Conservation (phyloP, 2,888 invertebrate species). For the Opisthograptis luteolata region DNA sequence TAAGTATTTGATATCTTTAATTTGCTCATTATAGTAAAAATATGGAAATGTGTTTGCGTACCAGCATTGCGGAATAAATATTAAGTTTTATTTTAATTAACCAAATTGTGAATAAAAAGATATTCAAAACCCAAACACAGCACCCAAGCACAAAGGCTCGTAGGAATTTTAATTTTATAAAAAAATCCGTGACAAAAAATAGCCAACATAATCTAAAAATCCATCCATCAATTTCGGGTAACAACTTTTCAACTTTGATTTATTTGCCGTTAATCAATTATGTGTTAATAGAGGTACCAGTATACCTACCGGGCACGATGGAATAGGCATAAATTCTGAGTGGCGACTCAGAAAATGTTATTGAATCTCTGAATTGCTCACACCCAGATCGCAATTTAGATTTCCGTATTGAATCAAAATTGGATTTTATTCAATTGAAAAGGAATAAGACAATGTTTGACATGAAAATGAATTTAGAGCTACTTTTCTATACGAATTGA, state of each 20-base stretch:
- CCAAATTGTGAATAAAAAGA: too few species aligned
- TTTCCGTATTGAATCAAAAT: slow-evolving; percentile 8
- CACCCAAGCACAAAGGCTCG: too few species aligned
- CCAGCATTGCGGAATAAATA: too few species aligned
- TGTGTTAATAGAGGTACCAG: slow-evolving; percentile 8
- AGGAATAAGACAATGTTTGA: too few species aligned
- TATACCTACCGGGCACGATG: neutral
- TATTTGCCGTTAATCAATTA: slow-evolving; percentile 16
- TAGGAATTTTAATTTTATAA: too few species aligned
- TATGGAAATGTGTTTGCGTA: too few species aligned
- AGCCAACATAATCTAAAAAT: slow-evolving; percentile 1
- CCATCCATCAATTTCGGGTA: slow-evolving; percentile 14
- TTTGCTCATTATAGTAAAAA: too few species aligned
- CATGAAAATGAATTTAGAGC: too few species aligned
- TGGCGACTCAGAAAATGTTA: slow-evolving; percentile 4
- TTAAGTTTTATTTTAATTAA: too few species aligned
- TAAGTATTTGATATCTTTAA: neutral
- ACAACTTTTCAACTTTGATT: slow-evolving; percentile 5
- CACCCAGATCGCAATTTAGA: slow-evolving; percentile 3
- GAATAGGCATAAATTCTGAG: neutral
- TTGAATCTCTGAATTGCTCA: slow-evolving; percentile 15
- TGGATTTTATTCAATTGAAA: slow-evolving; percentile 3
- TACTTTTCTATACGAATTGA: too few species aligned
- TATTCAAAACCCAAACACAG: too few species aligned
- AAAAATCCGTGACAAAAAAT: too few species aligned